phyloP scores from a whole-genome alignment of 1,140 invertebrate species.

The Drosophila albomicans region DNA sequence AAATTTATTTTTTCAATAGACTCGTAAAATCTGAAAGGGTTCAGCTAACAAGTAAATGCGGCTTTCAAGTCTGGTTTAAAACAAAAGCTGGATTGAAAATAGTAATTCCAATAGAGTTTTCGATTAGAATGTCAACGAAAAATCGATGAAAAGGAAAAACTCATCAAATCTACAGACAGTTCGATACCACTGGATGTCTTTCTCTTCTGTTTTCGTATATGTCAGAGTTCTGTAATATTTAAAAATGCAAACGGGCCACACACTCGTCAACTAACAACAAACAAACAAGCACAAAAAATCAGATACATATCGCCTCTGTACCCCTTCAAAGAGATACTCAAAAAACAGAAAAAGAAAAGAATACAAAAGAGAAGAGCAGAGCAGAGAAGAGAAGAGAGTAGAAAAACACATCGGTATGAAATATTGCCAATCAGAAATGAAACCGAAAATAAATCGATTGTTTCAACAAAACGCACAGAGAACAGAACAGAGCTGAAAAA shows the following conservation, averaged over 20 bases:
- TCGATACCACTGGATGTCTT: constrained; percentile 4
- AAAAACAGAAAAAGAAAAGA: constrained; percentile 2
- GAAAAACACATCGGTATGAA: constrained; percentile 70
- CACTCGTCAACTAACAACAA: constrained; percentile 18
- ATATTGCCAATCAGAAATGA: constrained; percentile 84
- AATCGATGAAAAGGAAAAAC: constrained; percentile 18
- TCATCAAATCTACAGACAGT: constrained; percentile 23
- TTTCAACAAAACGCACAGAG: constrained; percentile 71
- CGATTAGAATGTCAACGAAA: constrained; percentile 10
- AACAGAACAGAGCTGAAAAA: constrained; percentile 31
- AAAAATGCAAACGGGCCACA: constrained; percentile 43
- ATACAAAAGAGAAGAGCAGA: constrained; percentile 3
- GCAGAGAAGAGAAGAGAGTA: constrained; percentile 12
- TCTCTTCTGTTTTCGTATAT: constrained; percentile 20
- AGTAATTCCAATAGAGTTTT: constrained; percentile 8
- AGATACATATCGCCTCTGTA: constrained; percentile 31
- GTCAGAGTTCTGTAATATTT: constrained; percentile 32
- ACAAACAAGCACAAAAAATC: constrained; percentile 25
- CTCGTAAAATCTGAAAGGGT: too few species aligned
- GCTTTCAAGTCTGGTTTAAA: background rate
- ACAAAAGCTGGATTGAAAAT: background rate
- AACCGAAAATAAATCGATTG: constrained; percentile 84
- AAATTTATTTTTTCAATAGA: too few species aligned
- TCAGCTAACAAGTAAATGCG: background rate
- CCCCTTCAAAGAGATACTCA: constrained; percentile 25